Evolutionary conservation across 1,140 invertebrate genomes (phyloP).

Genomic region (Popillia japonica): DNA sequence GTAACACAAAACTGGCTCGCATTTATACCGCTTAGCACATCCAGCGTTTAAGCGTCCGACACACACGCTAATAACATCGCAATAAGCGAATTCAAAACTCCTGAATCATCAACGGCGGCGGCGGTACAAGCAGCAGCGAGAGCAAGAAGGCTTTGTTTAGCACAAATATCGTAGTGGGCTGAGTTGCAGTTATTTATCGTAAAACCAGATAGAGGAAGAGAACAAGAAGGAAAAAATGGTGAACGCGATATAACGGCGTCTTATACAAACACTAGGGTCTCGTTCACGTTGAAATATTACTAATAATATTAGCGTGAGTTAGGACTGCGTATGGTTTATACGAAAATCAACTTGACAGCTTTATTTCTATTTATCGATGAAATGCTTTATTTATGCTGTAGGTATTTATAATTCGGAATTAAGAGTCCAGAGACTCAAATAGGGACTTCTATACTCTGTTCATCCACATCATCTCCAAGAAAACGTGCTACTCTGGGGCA

Average conservation of each 20-base stretch:
- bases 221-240: neutral
- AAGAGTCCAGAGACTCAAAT: too few species aligned
- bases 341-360: too few species aligned
- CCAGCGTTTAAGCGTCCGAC: neutral
- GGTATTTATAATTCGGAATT: too few species aligned
- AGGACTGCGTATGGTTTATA: neutral
- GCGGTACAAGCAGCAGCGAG: neutral
- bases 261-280: neutral
- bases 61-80: neutral
- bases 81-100: constrained; percentile 28
- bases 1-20: neutral
- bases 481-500: too few species aligned
- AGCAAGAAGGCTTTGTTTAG: constrained; percentile 11
- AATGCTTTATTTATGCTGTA: too few species aligned
- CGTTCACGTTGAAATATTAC: neutral
- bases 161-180: constrained; percentile 9
- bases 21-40: neutral
- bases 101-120: constrained; percentile 14
- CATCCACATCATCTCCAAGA: too few species aligned
- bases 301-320: neutral
- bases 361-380: too few species aligned
- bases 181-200: constrained; percentile 34
- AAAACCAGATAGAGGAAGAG: neutral
- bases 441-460: too few species aligned
- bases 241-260: neutral